These are phyloP conservation scores for Gasterosteus nipponicus DNA, from an alignment of 2,113 vertebrate genomes.

Conservation along the genomic window DNA sequence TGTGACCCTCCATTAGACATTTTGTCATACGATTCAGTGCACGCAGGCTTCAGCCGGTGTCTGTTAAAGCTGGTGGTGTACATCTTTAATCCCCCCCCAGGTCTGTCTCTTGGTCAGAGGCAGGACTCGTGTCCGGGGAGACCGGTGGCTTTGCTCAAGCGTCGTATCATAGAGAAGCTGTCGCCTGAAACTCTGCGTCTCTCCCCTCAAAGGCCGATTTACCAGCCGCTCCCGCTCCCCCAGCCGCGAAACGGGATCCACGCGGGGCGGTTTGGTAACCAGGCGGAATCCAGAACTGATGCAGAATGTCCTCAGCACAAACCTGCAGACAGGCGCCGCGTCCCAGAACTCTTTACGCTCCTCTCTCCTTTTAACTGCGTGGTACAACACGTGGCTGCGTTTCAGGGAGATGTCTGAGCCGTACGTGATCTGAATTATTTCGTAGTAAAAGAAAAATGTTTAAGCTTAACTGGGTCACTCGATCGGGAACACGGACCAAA, in stretches of 20 bases:
- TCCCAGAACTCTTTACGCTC: conserved; percentile 1
- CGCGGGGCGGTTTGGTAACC: background rate
- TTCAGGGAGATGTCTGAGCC: conserved; percentile 7
- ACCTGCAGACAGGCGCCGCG: too few species aligned
- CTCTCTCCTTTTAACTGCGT: background rate
- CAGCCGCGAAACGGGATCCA: too few species aligned
- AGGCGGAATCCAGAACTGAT: too few species aligned
- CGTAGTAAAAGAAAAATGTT: conserved; percentile 7
- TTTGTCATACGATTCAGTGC: conserved; percentile 1
- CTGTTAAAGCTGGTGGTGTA: conserved; percentile 34
- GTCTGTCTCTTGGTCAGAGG: conserved; percentile 42
- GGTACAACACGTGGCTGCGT: conserved; percentile 6
- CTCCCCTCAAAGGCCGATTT: too few species aligned
- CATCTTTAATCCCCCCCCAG: conserved; percentile 27
- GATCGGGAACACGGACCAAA: conserved; percentile 38
- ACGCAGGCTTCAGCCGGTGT: background rate
- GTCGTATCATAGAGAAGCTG: conserved; percentile 57
- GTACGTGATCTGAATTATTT: conserved; percentile 2
- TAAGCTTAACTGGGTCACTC: conserved; percentile 36
- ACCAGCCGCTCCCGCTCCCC: too few species aligned
- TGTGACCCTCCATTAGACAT: background rate
- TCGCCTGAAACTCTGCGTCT: conserved; percentile 51
- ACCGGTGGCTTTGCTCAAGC: conserved; percentile 50
- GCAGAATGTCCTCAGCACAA: too few species aligned
- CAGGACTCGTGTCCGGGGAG: conserved; percentile 55